Conservation (phyloP, 2,113 vertebrate genomes). For the Casuarius casuarius region DNA sequence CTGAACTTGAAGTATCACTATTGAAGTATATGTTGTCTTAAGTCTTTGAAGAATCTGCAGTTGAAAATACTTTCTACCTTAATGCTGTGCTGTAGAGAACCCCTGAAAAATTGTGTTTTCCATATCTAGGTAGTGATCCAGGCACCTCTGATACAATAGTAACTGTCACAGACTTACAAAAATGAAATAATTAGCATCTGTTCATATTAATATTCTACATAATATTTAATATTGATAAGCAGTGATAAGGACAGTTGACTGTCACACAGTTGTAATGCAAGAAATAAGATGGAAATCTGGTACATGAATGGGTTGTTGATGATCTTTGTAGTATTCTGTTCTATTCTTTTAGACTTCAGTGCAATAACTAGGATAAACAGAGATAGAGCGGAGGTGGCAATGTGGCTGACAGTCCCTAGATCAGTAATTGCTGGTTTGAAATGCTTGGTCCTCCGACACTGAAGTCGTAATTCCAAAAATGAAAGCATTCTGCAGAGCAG, state of each 20-base stretch:
- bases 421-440: neutral
- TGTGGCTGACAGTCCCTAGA: neutral
- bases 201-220: neutral
- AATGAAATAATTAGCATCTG: neutral
- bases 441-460: neutral
- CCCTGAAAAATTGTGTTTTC: neutral
- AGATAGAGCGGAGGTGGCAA: neutral
- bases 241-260: neutral
- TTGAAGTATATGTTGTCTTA: neutral
- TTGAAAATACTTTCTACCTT: neutral
- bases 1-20: neutral
- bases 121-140: neutral
- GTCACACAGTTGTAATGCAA: neutral
- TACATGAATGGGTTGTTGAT: neutral
- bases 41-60: neutral
- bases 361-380: neutral
- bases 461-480: neutral
- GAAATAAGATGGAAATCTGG: neutral
- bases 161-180: neutral
- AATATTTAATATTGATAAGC: neutral
- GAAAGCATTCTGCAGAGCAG: neutral
- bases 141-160: constrained; percentile 7
- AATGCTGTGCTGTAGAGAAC: neutral
- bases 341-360: neutral
- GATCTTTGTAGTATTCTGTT: neutral